These are phyloP conservation scores for Prosapia bicincta DNA, from an alignment of 2,888 invertebrate genomes.

Conservation along the genomic window DNA sequence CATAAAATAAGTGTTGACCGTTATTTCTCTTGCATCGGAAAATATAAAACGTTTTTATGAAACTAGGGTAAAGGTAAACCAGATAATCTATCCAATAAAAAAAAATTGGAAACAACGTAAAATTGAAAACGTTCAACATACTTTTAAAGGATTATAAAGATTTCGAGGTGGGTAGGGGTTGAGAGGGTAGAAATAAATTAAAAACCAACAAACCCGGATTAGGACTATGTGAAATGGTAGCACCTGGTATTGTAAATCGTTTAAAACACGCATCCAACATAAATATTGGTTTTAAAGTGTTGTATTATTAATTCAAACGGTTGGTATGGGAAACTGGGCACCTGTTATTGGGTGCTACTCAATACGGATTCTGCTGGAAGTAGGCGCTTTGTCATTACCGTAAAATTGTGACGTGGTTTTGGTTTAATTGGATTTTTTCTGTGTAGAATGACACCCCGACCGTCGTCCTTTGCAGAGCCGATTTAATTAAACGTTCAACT, in stretches of 20 bases:
- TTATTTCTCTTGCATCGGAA: too few species aligned
- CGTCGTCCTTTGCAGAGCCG: neutral
- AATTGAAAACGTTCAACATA: neutral
- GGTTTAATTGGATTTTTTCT: neutral
- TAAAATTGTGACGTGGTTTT: neutral
- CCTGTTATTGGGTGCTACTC: neutral
- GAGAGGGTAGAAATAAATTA: neutral
- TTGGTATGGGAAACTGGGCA: neutral
- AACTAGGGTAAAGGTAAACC: too few species aligned
- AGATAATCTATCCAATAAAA: too few species aligned
- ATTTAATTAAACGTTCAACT: neutral
- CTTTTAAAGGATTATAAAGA: neutral
- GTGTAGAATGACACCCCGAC: neutral
- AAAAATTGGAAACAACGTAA: too few species aligned
- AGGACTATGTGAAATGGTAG: neutral
- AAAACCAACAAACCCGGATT: neutral
- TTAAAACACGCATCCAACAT: neutral
- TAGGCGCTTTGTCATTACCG: neutral
- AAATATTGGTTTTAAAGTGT: slow-evolving; percentile 2
- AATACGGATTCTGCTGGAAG: neutral
- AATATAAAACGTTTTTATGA: too few species aligned
- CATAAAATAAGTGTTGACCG: too few species aligned
- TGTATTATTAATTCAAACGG: neutral
- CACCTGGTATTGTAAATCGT: neutral
- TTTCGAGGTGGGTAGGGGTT: neutral